Base-by-base conservation (phyloP, 1,140 invertebrate species). In the Sinella curviseta region DNA sequence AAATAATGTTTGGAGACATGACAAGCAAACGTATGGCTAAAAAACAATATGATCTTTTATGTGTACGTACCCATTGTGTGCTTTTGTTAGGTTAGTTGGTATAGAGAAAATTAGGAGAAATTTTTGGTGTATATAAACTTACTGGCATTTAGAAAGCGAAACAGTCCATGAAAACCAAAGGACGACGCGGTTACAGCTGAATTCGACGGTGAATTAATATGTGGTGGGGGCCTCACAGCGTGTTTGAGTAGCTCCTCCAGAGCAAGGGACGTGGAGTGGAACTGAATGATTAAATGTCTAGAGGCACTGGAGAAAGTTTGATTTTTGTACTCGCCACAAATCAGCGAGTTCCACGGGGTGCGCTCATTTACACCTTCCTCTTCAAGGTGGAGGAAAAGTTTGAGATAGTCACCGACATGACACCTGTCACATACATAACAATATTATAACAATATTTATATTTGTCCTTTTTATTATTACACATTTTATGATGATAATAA, bases 381-480 rank as follows among this genome's bases (percentile, higher is more conserved):
- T 77, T 91, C 91, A 85, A 91, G 88, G 88, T 91, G 92, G 65
- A 93, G 88, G 87, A 93, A 95, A 73, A 95, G 89, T 87, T 94
- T 93, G 75, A 95, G 85, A 85, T 92, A 95, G 86, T 95, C 94
- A 0, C 91, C 91, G 35, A 89, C 88, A 67, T 90, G 86, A 85
- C 94, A 95, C 80, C 94, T 95, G 90, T 77, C 90, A 91, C 33
- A 74, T 3, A 39, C 12, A 8, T 75, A 8, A 30, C 35, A 48
- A 75, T 54, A 75, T 20, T 8, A 28, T 24, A 75, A 54, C 20
- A 75, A 12, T 75, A 14, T 54, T 24, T 36, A 35, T 26, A 54
- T 36, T 48, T 28, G 14, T 48, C 34, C 34, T 4, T 20, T 36
- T 54, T 14, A 8, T 67, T 8, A 67, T 24, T 14, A 26, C n/a